Conservation (phyloP, 1,140 invertebrate species). For the silkworm (Bombyx mori) region DNA sequence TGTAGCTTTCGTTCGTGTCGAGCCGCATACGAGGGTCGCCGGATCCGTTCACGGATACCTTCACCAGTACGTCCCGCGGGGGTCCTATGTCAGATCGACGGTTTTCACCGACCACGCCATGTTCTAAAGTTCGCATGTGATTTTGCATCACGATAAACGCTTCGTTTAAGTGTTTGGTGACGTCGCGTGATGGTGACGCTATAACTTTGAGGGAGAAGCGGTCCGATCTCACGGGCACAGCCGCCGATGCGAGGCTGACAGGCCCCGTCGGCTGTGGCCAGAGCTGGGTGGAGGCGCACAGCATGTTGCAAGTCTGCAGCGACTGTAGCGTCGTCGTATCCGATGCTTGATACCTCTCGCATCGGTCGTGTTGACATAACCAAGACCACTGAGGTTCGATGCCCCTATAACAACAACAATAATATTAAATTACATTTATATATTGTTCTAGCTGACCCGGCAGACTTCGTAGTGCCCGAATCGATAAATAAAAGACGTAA, state of each 20-base stretch:
- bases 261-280: conserved; percentile 73
- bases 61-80: conserved; percentile 57
- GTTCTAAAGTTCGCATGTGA: conserved; percentile 37
- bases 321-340: conserved; percentile 53
- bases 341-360: conserved; percentile 55
- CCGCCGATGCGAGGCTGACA: conserved; percentile 63
- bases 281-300: conserved; percentile 71
- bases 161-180: conserved; percentile 39
- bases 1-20: conserved; percentile 83
- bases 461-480: no score
- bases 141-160: conserved; percentile 49
- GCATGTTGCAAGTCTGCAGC: conserved; percentile 72
- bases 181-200: conserved; percentile 38
- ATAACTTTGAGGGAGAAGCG: conserved; percentile 34
- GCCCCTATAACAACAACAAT: conserved; percentile 26
- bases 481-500: no score
- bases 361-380: conserved; percentile 67
- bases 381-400: conserved; percentile 69
- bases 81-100: conserved; percentile 54
- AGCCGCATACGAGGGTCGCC: conserved; percentile 73
- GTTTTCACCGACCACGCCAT: conserved; percentile 45
- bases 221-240: conserved; percentile 40
- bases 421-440: not conserved
- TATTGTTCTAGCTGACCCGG: not conserved
- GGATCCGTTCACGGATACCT: conserved; percentile 69